Base-by-base conservation (phyloP, 2,888 invertebrate species). In the Drepana falcataria region DNA sequence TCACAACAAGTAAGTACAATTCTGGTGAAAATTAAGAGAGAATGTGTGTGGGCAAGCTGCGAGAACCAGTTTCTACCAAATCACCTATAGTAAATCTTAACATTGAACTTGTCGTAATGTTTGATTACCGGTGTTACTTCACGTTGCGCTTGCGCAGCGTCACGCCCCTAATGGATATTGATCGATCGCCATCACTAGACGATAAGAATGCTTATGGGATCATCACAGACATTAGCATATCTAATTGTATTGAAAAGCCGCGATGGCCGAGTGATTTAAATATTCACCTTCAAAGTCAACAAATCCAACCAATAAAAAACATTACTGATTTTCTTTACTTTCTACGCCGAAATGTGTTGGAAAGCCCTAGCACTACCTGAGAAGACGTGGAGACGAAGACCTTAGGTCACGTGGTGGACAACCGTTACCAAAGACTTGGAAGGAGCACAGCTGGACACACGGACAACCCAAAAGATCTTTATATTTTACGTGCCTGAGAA, bases 1-100 rank as follows among this genome's bases (percentile, higher is more conserved):
- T 52, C 55, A 41, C 52, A 53, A 44, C 48, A 53, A 54, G 55
- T 55, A 53, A 54, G 55, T 55, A 58, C 60, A 57, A 63, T 63
- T 64, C 51, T 35, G 57, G 48, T 60, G 57, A 55, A 65, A 66
- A 65, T 56, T 53, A 63, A 66, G 61, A 68, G 65, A 66, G 65
- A 63, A 56, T 33, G 34, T 52, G 47, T 56, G 54, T 52, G 54
- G 55, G 58, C 53, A 56, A 53, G 55, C 54, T 44, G 47, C 47
- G 5, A 33, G 48, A 48, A 35, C 37, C 2, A 51, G 55, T 51
- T 40, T 51, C 48, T 51, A 55, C 55, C 54, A 35, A 40, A 9
- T 48, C 55, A 55, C 53, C 53, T 52, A 55, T 35, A 47, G 56
- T 52, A 21, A 57, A 57, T 48, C 48, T 47, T 47, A 53, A 51